These are phyloP conservation scores for Saimiri boliviensis DNA, from an alignment of 2,113 vertebrate species.

Conservation along the genomic window DNA sequence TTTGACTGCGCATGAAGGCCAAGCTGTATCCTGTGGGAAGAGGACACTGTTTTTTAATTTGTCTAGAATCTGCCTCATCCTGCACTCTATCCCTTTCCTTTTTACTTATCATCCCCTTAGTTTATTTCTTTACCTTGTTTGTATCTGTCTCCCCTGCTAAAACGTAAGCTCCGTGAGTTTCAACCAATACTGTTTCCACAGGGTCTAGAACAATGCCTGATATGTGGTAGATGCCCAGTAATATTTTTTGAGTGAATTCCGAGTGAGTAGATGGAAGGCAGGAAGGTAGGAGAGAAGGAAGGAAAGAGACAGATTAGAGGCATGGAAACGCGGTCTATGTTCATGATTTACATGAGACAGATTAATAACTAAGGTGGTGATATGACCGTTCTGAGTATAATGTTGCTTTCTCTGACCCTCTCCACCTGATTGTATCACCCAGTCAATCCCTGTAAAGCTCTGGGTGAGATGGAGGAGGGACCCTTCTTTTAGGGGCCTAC, in stretches of 20 bases:
- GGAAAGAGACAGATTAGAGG: background rate
- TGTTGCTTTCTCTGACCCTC: background rate
- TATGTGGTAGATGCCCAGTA: background rate
- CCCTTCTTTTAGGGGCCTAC: too few species aligned
- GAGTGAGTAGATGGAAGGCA: background rate
- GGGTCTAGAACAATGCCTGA: background rate
- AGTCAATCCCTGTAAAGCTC: rapidly evolving
- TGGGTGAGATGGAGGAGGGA: too few species aligned
- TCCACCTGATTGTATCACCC: background rate
- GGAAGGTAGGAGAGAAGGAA: background rate
- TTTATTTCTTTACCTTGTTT: background rate
- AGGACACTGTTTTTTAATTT: background rate
- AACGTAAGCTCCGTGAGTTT: background rate
- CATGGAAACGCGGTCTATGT: background rate
- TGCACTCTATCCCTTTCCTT: rapidly evolving
- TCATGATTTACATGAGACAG: background rate
- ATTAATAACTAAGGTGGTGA: background rate
- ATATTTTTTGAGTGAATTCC: background rate
- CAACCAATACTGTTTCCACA: background rate
- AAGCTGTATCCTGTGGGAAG: background rate
- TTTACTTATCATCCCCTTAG: background rate
- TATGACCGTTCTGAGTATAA: background rate
- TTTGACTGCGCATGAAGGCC: background rate
- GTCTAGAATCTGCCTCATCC: background rate
- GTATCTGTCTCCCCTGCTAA: background rate